Evolutionary conservation across 2,113 vertebrate genomes (phyloP).

Genomic region (Amphiprion ocellaris): DNA sequence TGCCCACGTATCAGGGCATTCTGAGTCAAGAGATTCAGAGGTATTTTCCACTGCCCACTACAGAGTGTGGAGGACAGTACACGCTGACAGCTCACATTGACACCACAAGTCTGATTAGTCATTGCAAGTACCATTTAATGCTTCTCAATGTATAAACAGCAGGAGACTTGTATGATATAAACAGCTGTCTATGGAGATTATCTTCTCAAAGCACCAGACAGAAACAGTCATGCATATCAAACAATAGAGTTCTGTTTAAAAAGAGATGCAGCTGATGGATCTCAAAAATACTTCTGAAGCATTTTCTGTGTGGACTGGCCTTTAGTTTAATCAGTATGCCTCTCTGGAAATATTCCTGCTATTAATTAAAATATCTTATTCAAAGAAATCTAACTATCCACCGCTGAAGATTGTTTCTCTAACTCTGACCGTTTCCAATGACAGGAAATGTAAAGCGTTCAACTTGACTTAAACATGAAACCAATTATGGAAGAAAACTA

Average conservation of each 20-base stretch:
- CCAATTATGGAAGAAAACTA: neutral
- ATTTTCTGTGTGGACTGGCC: too few relatives aligned
- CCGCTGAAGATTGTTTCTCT: neutral
- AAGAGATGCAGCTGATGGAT: too few relatives aligned
- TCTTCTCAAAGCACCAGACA: neutral
- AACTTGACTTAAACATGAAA: neutral
- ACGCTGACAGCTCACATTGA: neutral
- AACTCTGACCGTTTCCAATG: neutral
- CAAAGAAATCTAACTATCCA: too few relatives aligned
- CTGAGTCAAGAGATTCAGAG: neutral
- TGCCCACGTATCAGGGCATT: too few relatives aligned
- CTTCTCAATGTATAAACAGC: neutral
- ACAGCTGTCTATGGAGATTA: neutral
- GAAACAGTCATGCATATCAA: too few relatives aligned
- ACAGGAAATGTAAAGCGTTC: neutral
- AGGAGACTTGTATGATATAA: neutral
- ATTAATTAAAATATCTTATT: too few relatives aligned
- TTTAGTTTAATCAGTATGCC: too few relatives aligned
- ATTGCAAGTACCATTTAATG: too few relatives aligned
- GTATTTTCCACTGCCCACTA: neutral
- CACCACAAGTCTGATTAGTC: neutral
- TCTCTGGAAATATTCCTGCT: too few relatives aligned
- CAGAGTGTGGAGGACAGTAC: neutral
- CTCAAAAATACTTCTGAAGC: too few relatives aligned
- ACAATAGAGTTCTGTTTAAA: too few relatives aligned